phyloP scores from a whole-genome alignment of 2,113 vertebrate genomes.

The Oenanthe oenanthe region DNA sequence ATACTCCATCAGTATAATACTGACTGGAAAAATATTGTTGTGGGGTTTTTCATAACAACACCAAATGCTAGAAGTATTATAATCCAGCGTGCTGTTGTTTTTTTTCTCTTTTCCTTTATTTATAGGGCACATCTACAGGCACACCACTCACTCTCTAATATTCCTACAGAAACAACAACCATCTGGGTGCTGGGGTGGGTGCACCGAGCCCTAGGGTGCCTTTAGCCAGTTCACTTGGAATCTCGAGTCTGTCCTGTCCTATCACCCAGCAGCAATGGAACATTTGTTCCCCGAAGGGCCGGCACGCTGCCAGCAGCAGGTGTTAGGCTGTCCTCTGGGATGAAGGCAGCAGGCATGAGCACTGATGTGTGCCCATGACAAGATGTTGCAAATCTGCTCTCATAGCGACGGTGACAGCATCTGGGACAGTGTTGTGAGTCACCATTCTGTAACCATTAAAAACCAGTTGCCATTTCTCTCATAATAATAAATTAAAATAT shows the following conservation, averaged over 20 bases:
- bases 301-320: slow-evolving; percentile 88
- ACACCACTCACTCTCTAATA: slow-evolving; percentile 11
- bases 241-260: slow-evolving; percentile 80
- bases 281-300: slow-evolving; percentile 81
- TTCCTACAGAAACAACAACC: slow-evolving; percentile 68
- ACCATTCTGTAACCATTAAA: slow-evolving; percentile 81
- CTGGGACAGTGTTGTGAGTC: slow-evolving; percentile 78
- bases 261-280: slow-evolving; percentile 82
- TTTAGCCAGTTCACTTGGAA: slow-evolving; percentile 84
- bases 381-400: slow-evolving; percentile 86
- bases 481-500: slow-evolving; percentile 76
- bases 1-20: background rate
- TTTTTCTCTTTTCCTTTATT: slow-evolving; percentile 19
- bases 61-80: background rate
- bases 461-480: slow-evolving; percentile 76
- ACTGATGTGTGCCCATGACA: slow-evolving; percentile 87
- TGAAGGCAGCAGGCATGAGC: slow-evolving; percentile 82
- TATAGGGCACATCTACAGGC: background rate
- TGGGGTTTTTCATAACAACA: background rate
- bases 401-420: slow-evolving; percentile 76
- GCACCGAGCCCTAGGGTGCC: slow-evolving; percentile 68
- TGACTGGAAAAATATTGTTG: background rate
- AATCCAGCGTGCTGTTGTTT: background rate
- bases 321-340: slow-evolving; percentile 87
- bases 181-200: slow-evolving; percentile 78